Percentiles rank a stretch among this genome's conserved stretches.
phyloP scores from a whole-genome alignment of 2,113 vertebrate species.

The Puffinus mauretanicus region DNA sequence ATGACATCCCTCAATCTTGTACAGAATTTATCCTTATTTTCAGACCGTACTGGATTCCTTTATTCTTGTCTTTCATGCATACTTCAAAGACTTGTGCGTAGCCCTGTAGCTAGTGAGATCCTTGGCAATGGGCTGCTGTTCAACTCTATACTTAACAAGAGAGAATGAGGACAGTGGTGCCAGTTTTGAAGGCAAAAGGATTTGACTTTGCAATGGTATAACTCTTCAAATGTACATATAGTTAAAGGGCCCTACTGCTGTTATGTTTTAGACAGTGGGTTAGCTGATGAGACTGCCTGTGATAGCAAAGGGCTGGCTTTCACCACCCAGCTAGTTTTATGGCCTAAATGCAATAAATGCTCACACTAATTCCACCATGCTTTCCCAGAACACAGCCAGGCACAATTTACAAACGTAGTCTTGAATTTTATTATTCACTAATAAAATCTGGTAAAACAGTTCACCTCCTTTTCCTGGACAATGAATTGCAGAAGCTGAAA shows the following conservation, averaged over 20 bases:
- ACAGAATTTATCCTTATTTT: neutral
- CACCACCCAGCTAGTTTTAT: neutral
- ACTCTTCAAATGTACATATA: neutral
- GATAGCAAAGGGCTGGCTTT: neutral
- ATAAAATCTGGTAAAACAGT: neutral
- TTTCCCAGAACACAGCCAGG: neutral
- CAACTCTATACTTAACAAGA: neutral
- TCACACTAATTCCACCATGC: neutral
- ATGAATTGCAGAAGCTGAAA: neutral
- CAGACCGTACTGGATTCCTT: neutral
- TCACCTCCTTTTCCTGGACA: neutral
- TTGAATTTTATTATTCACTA: neutral
- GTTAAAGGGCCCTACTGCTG: neutral
- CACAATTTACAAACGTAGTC: neutral
- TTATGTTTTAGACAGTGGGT: neutral
- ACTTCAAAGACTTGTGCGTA: neutral
- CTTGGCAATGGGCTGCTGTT: neutral
- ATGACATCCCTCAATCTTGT: neutral
- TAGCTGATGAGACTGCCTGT: neutral
- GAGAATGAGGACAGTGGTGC: neutral
- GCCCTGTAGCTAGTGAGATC: neutral
- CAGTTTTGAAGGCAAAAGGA: neutral
- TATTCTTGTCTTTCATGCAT: neutral
- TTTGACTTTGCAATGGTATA: neutral
- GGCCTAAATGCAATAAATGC: neutral